Evolutionary conservation across 2,113 vertebrate genomes (phyloP).

Genomic region (Apteryx mantelli): DNA sequence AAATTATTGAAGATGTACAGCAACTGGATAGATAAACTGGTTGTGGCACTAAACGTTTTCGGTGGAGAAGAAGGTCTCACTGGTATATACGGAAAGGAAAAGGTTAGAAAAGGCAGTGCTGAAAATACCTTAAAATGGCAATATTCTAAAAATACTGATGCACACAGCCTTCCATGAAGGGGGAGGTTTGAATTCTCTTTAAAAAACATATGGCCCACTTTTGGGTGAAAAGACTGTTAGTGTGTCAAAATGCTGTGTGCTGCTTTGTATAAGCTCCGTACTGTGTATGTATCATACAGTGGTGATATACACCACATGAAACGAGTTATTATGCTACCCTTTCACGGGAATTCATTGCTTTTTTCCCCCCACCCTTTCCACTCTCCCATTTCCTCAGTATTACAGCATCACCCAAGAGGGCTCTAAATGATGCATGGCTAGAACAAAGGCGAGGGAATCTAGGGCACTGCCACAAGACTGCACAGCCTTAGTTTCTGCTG

Average conservation of each 20-base stretch:
- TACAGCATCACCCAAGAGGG: conserved; percentile 39
- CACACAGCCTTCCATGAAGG: neutral
- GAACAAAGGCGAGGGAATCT: conserved; percentile 77
- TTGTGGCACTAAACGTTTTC: neutral
- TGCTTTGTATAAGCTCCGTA: neutral
- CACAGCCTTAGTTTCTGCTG: conserved; percentile 34
- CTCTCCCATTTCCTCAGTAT: conserved; percentile 1
- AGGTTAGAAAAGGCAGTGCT: neutral
- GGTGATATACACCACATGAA: neutral
- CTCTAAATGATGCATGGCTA: conserved; percentile 48
- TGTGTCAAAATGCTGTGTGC: neutral
- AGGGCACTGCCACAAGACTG: conserved; percentile 58
- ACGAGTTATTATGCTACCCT: neutral
- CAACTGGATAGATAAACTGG: neutral
- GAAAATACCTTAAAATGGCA: neutral
- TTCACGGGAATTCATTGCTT: neutral
- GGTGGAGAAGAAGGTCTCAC: neutral
- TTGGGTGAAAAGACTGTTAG: neutral
- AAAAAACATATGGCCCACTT: neutral
- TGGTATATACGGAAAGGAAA: neutral
- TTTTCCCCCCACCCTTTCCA: neutral
- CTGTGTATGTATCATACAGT: neutral
- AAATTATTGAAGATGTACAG: neutral
- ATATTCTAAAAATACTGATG: conserved; percentile 12
- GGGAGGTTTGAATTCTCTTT: conserved; percentile 1